Percentiles rank a stretch among this genome's conserved stretches.
These are phyloP conservation scores for Eubucco bourcierii DNA, from an alignment of 2,113 vertebrate species.

Conservation along the genomic window DNA sequence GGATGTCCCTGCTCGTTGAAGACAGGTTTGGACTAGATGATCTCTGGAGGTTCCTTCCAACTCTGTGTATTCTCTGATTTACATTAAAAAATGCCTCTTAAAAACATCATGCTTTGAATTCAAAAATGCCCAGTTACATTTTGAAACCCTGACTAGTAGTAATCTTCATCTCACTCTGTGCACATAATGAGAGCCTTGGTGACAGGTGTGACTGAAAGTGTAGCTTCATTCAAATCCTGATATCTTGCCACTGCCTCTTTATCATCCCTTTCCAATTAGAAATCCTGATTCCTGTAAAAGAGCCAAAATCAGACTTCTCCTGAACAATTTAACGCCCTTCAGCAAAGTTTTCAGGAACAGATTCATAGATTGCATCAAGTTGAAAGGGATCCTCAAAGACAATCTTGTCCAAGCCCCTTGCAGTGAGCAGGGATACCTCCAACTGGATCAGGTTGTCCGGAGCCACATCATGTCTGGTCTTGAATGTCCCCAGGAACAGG, in stretches of 20 bases:
- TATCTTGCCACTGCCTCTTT: neutral
- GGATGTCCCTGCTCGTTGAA: too few relatives aligned
- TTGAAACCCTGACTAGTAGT: neutral
- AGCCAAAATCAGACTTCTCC: neutral
- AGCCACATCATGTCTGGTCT: too few relatives aligned
- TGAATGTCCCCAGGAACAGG: too few relatives aligned
- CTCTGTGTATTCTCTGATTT: too few relatives aligned
- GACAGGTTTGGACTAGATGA: too few relatives aligned
- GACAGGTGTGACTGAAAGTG: fast-evolving
- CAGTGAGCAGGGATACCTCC: too few relatives aligned
- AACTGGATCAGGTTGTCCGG: too few relatives aligned
- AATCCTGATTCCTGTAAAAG: neutral
- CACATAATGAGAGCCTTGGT: neutral
- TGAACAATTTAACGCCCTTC: neutral
- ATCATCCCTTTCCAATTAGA: neutral
- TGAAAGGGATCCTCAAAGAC: too few relatives aligned
- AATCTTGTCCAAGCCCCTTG: too few relatives aligned
- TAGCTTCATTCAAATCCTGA: neutral
- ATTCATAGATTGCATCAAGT: too few relatives aligned
- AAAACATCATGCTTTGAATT: neutral
- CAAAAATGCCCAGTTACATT: neutral
- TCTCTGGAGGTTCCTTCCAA: too few relatives aligned
- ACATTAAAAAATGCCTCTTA: neutral
- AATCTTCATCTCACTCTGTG: neutral
- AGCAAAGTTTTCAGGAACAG: neutral